Percentiles rank a stretch among this genome's conserved stretches.
These are phyloP conservation scores for Mesocentrotus franciscanus DNA, from an alignment of 53 echinoderm and acorn worm species.

Conservation along the genomic window DNA sequence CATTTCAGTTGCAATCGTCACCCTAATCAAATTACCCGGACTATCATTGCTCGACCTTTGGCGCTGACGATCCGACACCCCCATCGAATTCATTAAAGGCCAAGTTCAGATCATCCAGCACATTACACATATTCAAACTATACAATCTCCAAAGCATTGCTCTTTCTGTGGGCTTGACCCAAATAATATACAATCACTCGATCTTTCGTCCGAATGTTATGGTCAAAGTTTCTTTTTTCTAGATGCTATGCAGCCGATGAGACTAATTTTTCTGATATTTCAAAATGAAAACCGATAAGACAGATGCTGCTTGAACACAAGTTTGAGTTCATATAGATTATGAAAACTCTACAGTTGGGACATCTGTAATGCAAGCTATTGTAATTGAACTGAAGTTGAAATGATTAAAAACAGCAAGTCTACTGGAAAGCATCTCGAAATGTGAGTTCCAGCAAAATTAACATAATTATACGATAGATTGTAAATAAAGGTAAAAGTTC, in stretches of 20 bases:
- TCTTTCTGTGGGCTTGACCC: too few relatives aligned
- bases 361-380: too few relatives aligned
- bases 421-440: too few relatives aligned
- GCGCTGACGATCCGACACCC: slow-evolving; percentile 35
- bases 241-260: background rate
- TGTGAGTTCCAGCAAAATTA: too few relatives aligned
- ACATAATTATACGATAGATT: too few relatives aligned
- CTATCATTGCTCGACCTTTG: slow-evolving; percentile 50
- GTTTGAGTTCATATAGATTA: too few relatives aligned
- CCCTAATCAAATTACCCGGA: slow-evolving; percentile 37
- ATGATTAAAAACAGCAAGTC: too few relatives aligned
- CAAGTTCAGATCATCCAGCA: background rate
- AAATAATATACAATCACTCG: too few relatives aligned
- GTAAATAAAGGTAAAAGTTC: too few relatives aligned
- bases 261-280: background rate
- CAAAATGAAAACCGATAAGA: background rate
- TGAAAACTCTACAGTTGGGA: too few relatives aligned
- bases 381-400: too few relatives aligned
- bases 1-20: slow-evolving; percentile 53
- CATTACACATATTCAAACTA: background rate
- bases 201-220: background rate
- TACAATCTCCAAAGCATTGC: background rate
- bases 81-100: slow-evolving; percentile 44
- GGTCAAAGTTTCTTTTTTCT: background rate
- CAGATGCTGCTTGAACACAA: too few relatives aligned